Base-by-base conservation (phyloP, 1,140 invertebrate genomes). In the Condylostylus longicornis region DNA sequence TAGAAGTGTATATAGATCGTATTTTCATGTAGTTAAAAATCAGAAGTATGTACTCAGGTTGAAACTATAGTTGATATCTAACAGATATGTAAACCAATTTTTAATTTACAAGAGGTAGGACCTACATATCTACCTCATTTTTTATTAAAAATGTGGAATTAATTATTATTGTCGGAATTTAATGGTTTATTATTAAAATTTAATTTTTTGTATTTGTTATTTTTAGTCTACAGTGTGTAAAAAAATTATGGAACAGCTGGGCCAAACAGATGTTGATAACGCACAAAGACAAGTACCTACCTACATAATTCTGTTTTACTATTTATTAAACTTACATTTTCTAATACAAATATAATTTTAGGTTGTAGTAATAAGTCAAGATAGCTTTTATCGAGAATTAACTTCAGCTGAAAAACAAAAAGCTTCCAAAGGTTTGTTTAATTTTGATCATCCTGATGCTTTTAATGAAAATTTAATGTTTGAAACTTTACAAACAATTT, bases 391-490 rank as follows among this genome's bases (percentile, higher is more conserved):
- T 62, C 72, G 83, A 33, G 77, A 88, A 43, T 68, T 98, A 17
- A 81, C 74, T 10, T 64, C 72, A 2, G 74, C 78, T 9, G 89
- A 98, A 56, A 79, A 79, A 50, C 50, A 72, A 0, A 78, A 79
- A 54, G 93, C 91, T n/a, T 72, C 77, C 34, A 81, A 82, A 50
- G 93, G 94, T 32, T 74, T 85, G 41, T 98, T 86, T 52, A 95
- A 98, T 67, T 98, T 98, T 67, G 94, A 98, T 65, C 94, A 98
- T 69, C 94, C 94, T 18, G 82, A 87, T 64, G 86, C 87, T 1
- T 87, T 94, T 61, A 82, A 96, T 59, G 78, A 87, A 53, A 77
- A 83, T 31, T 65, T 89, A 14, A 80, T 96, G 50, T 58, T 36
- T 37, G n/a, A 15, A 20, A 35, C 63, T 77, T 61, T 97, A 19